Evolutionary conservation across 2,113 vertebrate genomes (phyloP), one percentile per base, ranked within the genome.

Genomic region (Pampusana beccarii): DNA sequence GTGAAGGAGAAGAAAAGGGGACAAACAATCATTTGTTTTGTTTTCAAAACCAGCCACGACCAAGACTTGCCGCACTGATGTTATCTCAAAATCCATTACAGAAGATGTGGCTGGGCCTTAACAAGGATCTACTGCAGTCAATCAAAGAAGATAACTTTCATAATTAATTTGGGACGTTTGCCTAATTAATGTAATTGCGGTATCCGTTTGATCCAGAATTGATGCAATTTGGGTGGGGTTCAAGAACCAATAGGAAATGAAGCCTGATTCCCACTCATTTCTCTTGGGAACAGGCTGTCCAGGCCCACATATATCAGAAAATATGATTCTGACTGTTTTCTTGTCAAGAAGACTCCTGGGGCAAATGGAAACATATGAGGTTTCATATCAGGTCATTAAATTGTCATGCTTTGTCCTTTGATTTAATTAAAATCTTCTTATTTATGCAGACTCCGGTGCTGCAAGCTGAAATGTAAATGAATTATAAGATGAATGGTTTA

Each of bases 351-450:
- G 77, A 62, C 44, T 92, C 84, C 73, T 31, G 50, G 34, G 42
- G 70, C 86, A n/a, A 82, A 64, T 42, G 80, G 54, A 87, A 83
- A 97, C 38, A 87, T 87, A 94, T 74, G 67, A 94, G 46, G 54
- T 86, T 95, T 95, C 94, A 92, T 73, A 95, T 88, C 62, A 75
- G 65, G 92, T 64, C 90, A 97, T 97, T 96, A 96, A 96, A 96
- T 91, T 93, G 90, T 81, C 50, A 83, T 94, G 85, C 67, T 53
- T 95, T 94, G 92, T 87, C 94, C 88, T 94, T 70, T 96, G 79
- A 97, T 91, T 88, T 95, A 92, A 97, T 96, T 93, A 97, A 98
- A 96, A 34, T 73, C 94, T 96, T 92, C 69, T 95, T 86, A 92
- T 64, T 90, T 95, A 88, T 97, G 83, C 93, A 94, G 82, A 96